Base-by-base conservation (phyloP, 2,113 vertebrate genomes). In the Urocitellus parryii region DNA sequence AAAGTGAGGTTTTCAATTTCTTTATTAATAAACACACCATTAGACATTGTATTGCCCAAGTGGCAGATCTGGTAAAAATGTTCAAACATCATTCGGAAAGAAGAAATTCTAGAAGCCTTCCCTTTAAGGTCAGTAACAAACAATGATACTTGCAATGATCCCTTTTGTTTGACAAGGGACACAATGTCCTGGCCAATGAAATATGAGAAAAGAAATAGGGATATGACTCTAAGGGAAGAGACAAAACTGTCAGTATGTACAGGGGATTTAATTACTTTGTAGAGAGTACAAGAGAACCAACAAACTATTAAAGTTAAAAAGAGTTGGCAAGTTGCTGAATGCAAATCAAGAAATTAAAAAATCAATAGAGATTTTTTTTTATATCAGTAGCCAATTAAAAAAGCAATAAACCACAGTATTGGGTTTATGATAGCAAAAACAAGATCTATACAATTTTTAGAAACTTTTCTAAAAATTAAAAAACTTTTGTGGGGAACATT, bases 1-100 rank as follows among this genome's bases (percentile, higher is more conserved):
- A 65, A 89, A 89, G 85, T 83, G 77, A 91, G 48, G 96, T 95
- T 97, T 96, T 89, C 58, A 29, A 51, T 97, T 97, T 96, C 89
- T 94, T 96, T 94, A 91, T 95, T 93, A 97, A 97, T 97, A 96
- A 96, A 96, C 65, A 95, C 70, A 95, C 37, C 11, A 82, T 91
- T 83, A 94, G 89, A 94, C 56, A 82, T 48, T 86, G 68, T 76
- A 37, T 88, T 83, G 82, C 82, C 86, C 90, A 93, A 91, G 76
- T 94, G 89, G 78, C 14, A 86, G 72, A 89, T 81, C 53, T 4
- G 70, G 68, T 86, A 95, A 95, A 92, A 91, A 88, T 94, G 82
- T 90, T 96, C 91, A 93, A 88, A 86, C 70, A 93, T 86, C 39
- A 70, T 56, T 73, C 17, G 72, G 83, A 96, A 74, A 51, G 48